phyloP scores from a whole-genome alignment of 1,140 invertebrate genomes.

The Drosophila sp. region DNA sequence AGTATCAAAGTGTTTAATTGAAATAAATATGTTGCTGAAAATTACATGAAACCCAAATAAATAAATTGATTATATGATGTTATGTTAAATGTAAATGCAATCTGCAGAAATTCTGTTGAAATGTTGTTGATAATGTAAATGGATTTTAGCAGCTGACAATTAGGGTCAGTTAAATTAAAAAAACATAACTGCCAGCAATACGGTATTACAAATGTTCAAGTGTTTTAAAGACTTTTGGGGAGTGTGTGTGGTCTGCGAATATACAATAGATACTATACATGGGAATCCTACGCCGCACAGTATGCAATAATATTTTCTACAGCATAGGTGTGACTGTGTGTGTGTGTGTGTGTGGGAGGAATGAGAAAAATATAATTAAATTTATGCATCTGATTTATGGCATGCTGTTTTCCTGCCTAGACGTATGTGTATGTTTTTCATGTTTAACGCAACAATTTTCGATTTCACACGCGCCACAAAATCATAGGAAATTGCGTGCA shows the following conservation, averaged over 20 bases:
- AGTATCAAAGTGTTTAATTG: no score
- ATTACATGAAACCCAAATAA: no score
- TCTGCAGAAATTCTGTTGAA: background rate
- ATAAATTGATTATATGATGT: no score
- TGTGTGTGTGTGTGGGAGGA: background rate
- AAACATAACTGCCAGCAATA: background rate
- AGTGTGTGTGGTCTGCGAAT: no score
- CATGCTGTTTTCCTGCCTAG: background rate
- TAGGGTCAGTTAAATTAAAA: background rate
- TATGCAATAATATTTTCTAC: slow-evolving; percentile 17
- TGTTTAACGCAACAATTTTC: slow-evolving; percentile 39
- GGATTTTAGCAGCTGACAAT: background rate
- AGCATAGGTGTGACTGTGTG: background rate
- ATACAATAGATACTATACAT: no score
- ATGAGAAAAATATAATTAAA: slow-evolving; percentile 41
- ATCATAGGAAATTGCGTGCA: slow-evolving; percentile 20
- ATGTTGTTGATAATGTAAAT: background rate
- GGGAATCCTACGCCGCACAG: background rate
- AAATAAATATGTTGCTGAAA: no score
- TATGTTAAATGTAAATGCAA: background rate
- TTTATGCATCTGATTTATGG: slow-evolving; percentile 46
- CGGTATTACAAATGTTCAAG: slow-evolving; percentile 16
- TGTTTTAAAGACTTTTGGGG: background rate
- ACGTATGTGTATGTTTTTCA: background rate
- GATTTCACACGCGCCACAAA: slow-evolving; percentile 23